Evolutionary conservation across 2,797 vertebrate species (phyloP).

Genomic region (Phrynocephalus forsythii): DNA sequence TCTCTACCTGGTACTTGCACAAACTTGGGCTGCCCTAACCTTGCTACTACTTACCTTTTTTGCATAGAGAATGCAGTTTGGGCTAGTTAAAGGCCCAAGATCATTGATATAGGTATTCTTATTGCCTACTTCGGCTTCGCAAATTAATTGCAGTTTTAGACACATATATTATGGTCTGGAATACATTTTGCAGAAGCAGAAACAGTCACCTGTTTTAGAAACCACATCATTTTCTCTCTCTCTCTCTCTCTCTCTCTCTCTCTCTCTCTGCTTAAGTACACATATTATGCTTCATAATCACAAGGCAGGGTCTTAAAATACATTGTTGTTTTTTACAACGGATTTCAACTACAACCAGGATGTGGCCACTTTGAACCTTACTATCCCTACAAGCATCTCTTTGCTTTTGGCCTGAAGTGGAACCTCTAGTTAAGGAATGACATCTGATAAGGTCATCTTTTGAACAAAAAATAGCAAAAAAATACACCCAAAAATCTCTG

Average conservation of each 20-base stretch:
- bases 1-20: background rate
- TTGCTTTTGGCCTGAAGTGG: background rate
- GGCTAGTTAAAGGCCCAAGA: too few relatives aligned
- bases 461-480: background rate
- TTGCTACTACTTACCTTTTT: background rate
- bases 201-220: background rate
- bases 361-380: background rate
- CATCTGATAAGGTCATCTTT: background rate
- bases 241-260: too few relatives aligned
- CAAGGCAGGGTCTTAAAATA: background rate
- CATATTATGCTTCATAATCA: background rate
- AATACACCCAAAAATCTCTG: background rate
- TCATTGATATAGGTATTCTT: background rate
- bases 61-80: too few relatives aligned
- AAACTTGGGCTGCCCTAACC: background rate
- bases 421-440: background rate
- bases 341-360: background rate
- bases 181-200: too few relatives aligned
- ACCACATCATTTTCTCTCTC: too few relatives aligned
- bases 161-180: background rate
- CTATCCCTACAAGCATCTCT: background rate
- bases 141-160: background rate
- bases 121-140: background rate
- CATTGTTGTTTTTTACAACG: background rate
- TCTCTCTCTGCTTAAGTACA: background rate